Percentiles rank a stretch among this genome's conserved stretches.
Conservation (phyloP, 2,113 vertebrate species). For the Aythya baeri region DNA sequence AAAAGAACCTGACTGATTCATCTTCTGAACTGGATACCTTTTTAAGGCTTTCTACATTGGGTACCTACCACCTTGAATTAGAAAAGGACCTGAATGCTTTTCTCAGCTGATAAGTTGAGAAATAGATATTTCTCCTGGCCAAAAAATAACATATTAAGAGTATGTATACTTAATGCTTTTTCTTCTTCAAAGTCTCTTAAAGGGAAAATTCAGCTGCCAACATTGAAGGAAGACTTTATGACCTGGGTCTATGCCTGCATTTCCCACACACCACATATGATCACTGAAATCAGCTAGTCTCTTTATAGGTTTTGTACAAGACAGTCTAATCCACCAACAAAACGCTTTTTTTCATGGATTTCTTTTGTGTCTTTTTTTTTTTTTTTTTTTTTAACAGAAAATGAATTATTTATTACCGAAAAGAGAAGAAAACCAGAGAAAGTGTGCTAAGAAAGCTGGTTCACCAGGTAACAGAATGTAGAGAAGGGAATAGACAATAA, state of each 20-base stretch:
- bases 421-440: background rate
- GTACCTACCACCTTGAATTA: background rate
- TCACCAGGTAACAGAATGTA: background rate
- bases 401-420: background rate
- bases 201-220: background rate
- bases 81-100: background rate
- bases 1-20: background rate
- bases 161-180: background rate
- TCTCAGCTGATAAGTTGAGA: background rate
- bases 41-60: background rate
- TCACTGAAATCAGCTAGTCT: background rate
- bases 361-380: background rate
- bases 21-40: background rate
- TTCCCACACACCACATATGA: background rate
- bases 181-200: background rate
- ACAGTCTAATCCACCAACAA: background rate
- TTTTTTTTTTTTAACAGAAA: background rate
- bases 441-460: background rate
- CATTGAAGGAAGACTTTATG: background rate
- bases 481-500: background rate
- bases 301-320: background rate
- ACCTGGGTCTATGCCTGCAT: background rate
- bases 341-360: background rate
- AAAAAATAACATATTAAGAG: background rate
- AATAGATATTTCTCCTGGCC: background rate